Conservation (phyloP, 1,140 invertebrate genomes). For the Drosophila pruinosa region DNA sequence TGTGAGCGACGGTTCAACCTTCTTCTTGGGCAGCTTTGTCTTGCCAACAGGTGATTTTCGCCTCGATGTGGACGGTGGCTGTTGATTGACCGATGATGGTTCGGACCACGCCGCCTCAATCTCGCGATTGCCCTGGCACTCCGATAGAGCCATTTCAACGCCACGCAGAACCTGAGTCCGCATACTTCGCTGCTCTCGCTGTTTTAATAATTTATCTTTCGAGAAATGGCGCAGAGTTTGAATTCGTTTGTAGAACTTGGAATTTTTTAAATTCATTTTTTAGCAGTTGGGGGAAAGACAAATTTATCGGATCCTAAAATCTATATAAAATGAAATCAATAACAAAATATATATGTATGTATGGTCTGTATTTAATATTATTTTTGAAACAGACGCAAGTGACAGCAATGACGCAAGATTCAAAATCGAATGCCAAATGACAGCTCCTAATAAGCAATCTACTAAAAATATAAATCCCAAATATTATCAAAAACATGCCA, state of each 20-base stretch:
- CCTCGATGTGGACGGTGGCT: not conserved
- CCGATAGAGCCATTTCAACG: slow-evolving; percentile 58
- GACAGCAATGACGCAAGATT: slow-evolving; percentile 54
- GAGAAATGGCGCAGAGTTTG: slow-evolving; percentile 73
- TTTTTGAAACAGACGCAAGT: slow-evolving; percentile 24
- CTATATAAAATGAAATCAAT: slow-evolving; percentile 18
- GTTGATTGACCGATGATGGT: not conserved
- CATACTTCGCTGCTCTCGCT: slow-evolving; percentile 43
- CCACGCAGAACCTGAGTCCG: slow-evolving; percentile 29
- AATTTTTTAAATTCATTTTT: slow-evolving; percentile 82
- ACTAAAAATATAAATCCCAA: too few species aligned
- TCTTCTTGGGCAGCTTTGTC: slow-evolving; percentile 5
- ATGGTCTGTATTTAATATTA: not conserved
- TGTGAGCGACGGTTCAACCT: not conserved
- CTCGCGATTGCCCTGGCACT: slow-evolving; percentile 24
- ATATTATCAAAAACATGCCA: too few species aligned
- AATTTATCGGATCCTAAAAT: slow-evolving; percentile 41
- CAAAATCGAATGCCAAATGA: slow-evolving; percentile 26
- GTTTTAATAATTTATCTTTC: slow-evolving; percentile 66
- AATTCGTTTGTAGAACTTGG: slow-evolving; percentile 79
- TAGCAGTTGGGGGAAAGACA: slow-evolving; percentile 30
- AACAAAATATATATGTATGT: slow-evolving; percentile 14
- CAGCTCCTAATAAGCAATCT: not conserved
- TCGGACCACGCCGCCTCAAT: slow-evolving; percentile 41
- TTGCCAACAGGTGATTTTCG: slow-evolving; percentile 24